Percentiles rank a stretch among this genome's conserved stretches.
phyloP scores from a whole-genome alignment of 2,113 vertebrate genomes.

The Anarrhichthys ocellatus region DNA sequence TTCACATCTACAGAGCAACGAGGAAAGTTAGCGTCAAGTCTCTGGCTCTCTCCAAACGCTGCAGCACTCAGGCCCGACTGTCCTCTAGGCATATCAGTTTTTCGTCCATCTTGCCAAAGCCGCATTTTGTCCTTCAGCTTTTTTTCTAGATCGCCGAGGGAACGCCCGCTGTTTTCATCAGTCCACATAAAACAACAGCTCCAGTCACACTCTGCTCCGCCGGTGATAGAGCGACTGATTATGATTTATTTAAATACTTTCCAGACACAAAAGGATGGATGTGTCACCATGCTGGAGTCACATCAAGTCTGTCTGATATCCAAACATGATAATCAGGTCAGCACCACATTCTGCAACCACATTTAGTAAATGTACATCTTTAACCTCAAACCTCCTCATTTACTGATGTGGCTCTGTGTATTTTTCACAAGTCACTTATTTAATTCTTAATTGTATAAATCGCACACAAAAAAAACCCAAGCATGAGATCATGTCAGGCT shows the following conservation, averaged over 20 bases:
- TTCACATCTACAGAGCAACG: background rate
- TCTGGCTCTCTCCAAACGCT: background rate
- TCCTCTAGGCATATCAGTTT: background rate
- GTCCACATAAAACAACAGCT: conserved; percentile 29
- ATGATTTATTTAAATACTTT: conserved; percentile 41
- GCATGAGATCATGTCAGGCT: background rate
- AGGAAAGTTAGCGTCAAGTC: conserved; percentile 9
- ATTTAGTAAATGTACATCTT: background rate
- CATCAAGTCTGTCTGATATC: background rate
- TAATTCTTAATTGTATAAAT: background rate
- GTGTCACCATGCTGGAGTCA: background rate
- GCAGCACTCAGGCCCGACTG: background rate
- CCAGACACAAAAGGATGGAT: background rate
- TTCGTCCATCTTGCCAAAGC: background rate
- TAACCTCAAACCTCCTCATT: background rate
- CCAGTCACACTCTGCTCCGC: conserved; percentile 20
- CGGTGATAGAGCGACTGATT: conserved; percentile 19
- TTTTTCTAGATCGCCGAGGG: background rate
- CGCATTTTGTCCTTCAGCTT: conserved; percentile 26
- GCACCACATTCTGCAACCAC: background rate
- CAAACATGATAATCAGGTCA: background rate
- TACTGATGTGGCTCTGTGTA: background rate
- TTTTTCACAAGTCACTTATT: background rate
- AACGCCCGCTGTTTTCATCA: conserved; percentile 26
- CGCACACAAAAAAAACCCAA: background rate